phyloP scores from a whole-genome alignment of 2,113 vertebrate species.

The Galeopterus variegatus region DNA sequence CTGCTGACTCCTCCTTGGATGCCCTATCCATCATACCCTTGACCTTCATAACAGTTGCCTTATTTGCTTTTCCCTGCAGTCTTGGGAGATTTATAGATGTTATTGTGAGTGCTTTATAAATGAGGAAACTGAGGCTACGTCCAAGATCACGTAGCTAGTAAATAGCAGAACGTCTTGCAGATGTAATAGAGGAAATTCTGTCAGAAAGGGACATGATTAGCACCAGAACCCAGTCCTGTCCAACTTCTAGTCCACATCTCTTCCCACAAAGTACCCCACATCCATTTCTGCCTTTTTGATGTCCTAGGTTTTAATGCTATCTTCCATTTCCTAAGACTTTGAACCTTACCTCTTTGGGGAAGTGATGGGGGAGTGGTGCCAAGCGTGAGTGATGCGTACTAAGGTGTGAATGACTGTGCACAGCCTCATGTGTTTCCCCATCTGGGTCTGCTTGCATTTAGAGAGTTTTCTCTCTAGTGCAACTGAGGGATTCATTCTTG shows the following conservation, averaged over 20 bases:
- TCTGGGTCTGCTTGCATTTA: conserved; percentile 34
- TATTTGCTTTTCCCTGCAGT: conserved; percentile 1
- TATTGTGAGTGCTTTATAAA: conserved; percentile 13
- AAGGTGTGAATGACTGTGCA: conserved; percentile 39
- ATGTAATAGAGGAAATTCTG: neutral
- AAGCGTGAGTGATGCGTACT: conserved; percentile 54
- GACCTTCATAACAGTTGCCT: neutral
- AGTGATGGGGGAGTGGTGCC: neutral
- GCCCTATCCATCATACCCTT: neutral
- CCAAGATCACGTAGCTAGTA: neutral
- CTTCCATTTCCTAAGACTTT: conserved; percentile 35
- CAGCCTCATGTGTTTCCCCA: neutral
- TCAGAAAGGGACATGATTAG: neutral
- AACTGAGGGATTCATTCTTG: neutral
- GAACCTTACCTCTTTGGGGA: neutral
- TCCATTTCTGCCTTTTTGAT: neutral
- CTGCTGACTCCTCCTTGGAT: neutral
- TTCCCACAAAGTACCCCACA: neutral
- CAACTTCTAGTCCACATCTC: neutral
- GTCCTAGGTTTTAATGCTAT: neutral
- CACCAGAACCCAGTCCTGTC: neutral
- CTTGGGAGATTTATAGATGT: neutral
- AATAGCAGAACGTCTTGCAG: neutral
- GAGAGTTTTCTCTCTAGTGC: neutral
- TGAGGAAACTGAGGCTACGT: neutral